These are phyloP conservation scores for Poecilia picta DNA, from an alignment of 2,797 vertebrate species.

Conservation along the genomic window DNA sequence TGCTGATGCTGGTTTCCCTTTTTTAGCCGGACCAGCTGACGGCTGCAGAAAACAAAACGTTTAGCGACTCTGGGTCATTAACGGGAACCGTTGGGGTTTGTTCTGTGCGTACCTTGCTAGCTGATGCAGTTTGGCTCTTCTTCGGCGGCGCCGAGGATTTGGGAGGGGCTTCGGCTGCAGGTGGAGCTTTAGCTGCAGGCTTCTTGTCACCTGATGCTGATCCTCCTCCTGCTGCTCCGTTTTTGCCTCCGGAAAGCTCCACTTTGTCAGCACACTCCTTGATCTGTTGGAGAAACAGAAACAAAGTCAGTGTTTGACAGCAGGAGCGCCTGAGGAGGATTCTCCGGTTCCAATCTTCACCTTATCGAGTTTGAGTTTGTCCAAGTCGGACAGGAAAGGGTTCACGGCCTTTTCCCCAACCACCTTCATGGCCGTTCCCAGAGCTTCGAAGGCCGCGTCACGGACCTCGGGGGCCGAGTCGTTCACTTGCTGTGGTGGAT, in stretches of 20 bases:
- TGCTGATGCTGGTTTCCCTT: slow-evolving; percentile 83
- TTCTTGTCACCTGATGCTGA: slow-evolving; percentile 84
- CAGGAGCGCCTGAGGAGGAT: not conserved
- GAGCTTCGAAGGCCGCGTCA: slow-evolving; percentile 96
- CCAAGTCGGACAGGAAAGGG: slow-evolving; percentile 91
- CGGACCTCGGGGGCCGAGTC: slow-evolving; percentile 96
- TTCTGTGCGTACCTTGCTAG: slow-evolving; percentile 79
- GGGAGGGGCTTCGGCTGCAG: slow-evolving; percentile 76
- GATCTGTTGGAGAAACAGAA: slow-evolving; percentile 79
- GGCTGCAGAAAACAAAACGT: slow-evolving; percentile 63
- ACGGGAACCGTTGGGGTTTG: not conserved
- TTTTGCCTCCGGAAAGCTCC: slow-evolving; percentile 88
- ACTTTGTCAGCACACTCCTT: slow-evolving; percentile 96
- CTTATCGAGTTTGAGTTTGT: slow-evolving; percentile 97
- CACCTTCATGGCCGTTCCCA: slow-evolving; percentile 95
- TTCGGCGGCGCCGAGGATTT: slow-evolving; percentile 82
- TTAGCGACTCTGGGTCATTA: not conserved
- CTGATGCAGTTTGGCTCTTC: slow-evolving; percentile 77
- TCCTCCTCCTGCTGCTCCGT: slow-evolving; percentile 62
- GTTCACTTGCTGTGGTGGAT: slow-evolving; percentile 89
- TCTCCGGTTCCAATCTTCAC: slow-evolving; percentile 69
- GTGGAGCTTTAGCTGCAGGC: slow-evolving; percentile 76
- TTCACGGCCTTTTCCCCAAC: slow-evolving; percentile 97
- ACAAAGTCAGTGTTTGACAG: not conserved
- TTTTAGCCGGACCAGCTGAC: slow-evolving; percentile 85